Percentiles rank a stretch among this genome's conserved stretches.
Conservation (phyloP, 1,140 invertebrate genomes). For the Apis dorsata region DNA sequence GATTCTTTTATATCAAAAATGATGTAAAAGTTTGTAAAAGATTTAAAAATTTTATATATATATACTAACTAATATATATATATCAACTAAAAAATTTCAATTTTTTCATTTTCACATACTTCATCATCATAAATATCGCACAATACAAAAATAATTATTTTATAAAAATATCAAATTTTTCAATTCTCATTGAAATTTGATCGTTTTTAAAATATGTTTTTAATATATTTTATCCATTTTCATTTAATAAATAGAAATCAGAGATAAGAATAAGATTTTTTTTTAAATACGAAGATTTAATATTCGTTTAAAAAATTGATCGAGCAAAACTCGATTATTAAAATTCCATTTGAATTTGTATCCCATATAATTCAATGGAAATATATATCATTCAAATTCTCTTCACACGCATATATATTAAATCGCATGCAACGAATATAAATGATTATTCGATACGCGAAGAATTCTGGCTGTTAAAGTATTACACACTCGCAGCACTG, state of each 20-base stretch:
- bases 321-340: background rate
- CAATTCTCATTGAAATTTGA: background rate
- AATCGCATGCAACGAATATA: background rate
- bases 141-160: slow-evolving; percentile 29
- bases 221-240: background rate
- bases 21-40: background rate
- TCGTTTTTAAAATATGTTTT: background rate
- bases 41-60: no score
- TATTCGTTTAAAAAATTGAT: background rate
- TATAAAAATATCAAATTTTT: slow-evolving; percentile 17
- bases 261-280: background rate
- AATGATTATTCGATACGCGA: background rate
- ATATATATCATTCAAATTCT: background rate
- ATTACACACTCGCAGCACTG: slow-evolving; percentile 79
- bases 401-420: no score
- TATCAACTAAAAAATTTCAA: background rate
- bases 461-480: slow-evolving; percentile 61
- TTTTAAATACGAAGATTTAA: background rate
- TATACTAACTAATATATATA: background rate
- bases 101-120: background rate
- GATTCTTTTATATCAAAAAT: background rate
- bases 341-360: background rate
- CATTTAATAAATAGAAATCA: background rate
- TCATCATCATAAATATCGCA: background rate
- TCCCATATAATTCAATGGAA: background rate